Base-by-base conservation (phyloP, 1,140 invertebrate genomes). In the Bemisia tabaci region DNA sequence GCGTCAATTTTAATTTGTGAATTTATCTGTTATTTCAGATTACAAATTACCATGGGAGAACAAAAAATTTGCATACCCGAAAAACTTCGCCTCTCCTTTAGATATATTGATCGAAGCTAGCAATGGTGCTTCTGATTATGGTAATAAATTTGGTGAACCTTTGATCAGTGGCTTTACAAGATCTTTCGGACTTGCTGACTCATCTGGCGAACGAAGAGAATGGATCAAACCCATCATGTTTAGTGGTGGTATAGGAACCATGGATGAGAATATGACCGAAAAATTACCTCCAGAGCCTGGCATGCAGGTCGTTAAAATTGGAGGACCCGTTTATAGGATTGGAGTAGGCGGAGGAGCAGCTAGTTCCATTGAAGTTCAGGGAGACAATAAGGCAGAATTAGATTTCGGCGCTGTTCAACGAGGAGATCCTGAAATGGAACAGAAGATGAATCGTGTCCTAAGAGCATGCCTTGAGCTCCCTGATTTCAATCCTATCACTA, bases 141-240 rank as follows among this genome's bases (percentile, higher is more conserved):
- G 96, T 2, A 98, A 99, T 75, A 98, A 99, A 80, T 99, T 98
- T 81, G 96, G 95, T 0, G 96, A 98, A 77, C 96, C 96, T 1
- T 81, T 98, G 1, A 85, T 98, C 65, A 78, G 82, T 72, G 96
- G 96, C 25, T 99, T 98, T 77, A 85, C 89, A 0, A 82, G 95
- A 65, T 91, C 94, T 0, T 98, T 94, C 78, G 95, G 95, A 11
- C 79, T 92, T 72, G 78, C 79, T 0, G 82, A 91, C 72, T 76
- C 78, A 0, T 48, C 33, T 67, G 59, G 59, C 22, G 65, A 66
- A 66, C 79, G 95, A 64, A 82, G 91, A 67, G 96, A 98, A 78
- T 99, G 90, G 81, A 88, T 98, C 0, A 99, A 99, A 75, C 95
- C 96, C 0, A 98, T 99, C 66, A 97, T 99, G 95, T 98, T 98